These are phyloP conservation scores for Stenodema calcarata DNA, from an alignment of 2,888 invertebrate species.

Conservation along the genomic window DNA sequence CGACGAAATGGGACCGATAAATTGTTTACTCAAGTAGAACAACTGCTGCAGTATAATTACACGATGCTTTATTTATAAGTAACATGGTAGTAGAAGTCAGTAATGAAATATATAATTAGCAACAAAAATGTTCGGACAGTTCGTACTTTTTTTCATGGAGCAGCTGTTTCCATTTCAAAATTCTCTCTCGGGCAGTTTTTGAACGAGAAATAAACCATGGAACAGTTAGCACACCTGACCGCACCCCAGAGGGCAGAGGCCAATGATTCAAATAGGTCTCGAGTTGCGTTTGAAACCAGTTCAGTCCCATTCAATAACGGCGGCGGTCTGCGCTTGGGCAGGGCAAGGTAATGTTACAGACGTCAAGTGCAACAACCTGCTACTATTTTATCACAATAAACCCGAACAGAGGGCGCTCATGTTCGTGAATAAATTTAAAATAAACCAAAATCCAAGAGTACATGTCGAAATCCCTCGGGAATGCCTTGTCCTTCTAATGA, in stretches of 20 bases:
- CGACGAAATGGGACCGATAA: too few relatives aligned
- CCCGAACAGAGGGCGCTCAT: background rate
- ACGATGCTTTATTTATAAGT: too few relatives aligned
- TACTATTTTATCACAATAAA: background rate
- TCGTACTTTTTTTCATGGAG: background rate
- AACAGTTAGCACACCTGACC: conserved; percentile 36
- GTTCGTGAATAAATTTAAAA: background rate
- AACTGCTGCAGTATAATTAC: too few relatives aligned
- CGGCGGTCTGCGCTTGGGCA: background rate
- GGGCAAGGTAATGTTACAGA: background rate
- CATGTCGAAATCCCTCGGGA: background rate
- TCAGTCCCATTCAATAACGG: conserved; percentile 19
- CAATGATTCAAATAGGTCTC: conserved; percentile 48
- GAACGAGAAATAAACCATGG: background rate
- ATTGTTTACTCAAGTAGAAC: too few relatives aligned
- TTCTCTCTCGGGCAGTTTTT: background rate
- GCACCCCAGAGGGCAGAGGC: conserved; percentile 41
- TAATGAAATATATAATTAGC: too few relatives aligned
- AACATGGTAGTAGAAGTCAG: too few relatives aligned
- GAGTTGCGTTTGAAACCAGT: conserved; percentile 49
- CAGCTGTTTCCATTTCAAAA: background rate
- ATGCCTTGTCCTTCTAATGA: background rate
- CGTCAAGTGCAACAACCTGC: background rate
- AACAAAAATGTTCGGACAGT: too few relatives aligned
- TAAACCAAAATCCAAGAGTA: background rate